These are phyloP conservation scores for Delphinus delphis DNA, from an alignment of 2,113 vertebrate species.

Conservation along the genomic window DNA sequence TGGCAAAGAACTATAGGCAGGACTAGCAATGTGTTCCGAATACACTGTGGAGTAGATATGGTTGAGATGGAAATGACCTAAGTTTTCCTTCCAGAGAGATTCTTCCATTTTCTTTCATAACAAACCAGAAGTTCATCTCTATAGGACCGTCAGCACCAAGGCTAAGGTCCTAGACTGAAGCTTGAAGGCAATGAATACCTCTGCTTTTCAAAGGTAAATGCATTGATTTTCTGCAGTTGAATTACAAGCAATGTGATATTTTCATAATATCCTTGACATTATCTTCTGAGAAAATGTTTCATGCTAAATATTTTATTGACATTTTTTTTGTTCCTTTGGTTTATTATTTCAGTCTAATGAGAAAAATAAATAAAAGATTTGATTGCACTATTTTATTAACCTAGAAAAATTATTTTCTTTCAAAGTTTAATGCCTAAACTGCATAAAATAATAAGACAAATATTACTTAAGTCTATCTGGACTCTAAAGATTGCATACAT, in stretches of 20 bases:
- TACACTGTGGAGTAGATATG: neutral
- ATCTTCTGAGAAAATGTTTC: constrained; percentile 51
- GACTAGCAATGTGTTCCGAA: neutral
- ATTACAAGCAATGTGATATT: constrained; percentile 1
- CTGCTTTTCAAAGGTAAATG: constrained; percentile 58
- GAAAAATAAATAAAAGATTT: constrained; percentile 72
- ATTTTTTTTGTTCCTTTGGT: constrained; percentile 39
- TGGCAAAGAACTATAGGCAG: neutral
- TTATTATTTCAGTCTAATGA: constrained; percentile 64
- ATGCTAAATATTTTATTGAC: constrained; percentile 44
- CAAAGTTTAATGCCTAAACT: constrained; percentile 16
- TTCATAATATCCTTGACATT: constrained; percentile 28
- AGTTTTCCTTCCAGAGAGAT: constrained; percentile 48
- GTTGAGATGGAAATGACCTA: neutral
- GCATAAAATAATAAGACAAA: neutral
- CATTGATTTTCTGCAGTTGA: neutral
- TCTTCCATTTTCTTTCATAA: constrained; percentile 10
- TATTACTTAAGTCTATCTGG: neutral
- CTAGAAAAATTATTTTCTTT: constrained; percentile 72
- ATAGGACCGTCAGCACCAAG: neutral
- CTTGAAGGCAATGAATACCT: constrained; percentile 35
- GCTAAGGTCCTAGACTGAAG: neutral
- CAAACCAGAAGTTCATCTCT: neutral
- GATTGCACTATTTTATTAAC: constrained; percentile 69
- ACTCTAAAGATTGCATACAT: neutral